Evolutionary conservation across 2,797 vertebrate genomes (phyloP).

Genomic region (Threskiornis aethiopicus): DNA sequence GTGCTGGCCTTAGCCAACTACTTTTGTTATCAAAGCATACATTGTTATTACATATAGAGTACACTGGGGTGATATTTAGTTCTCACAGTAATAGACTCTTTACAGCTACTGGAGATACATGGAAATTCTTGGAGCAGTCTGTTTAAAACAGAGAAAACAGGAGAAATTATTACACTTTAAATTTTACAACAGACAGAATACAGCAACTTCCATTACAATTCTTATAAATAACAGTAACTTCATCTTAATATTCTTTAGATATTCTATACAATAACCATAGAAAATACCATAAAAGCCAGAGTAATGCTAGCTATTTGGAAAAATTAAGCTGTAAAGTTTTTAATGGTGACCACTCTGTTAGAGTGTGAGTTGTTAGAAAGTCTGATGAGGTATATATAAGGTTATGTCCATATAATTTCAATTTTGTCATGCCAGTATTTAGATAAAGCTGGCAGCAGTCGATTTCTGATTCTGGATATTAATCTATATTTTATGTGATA

Average conservation of each 20-base stretch:
- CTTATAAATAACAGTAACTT: not conserved
- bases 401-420: not conserved
- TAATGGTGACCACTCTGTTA: not conserved
- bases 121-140: not conserved
- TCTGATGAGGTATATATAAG: not conserved
- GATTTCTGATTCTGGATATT: not conserved
- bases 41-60: not conserved
- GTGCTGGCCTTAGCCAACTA: slow-evolving; percentile 23
- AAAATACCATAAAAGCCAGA: not conserved
- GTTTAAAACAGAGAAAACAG: not conserved
- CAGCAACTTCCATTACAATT: not conserved
- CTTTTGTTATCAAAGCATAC: slow-evolving; percentile 23
- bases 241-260: not conserved
- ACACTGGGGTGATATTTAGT: not conserved
- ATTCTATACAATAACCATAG: not conserved
- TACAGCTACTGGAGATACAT: not conserved
- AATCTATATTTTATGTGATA: not conserved
- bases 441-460: not conserved
- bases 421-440: not conserved
- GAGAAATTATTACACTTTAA: not conserved
- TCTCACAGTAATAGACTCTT: not conserved
- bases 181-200: not conserved
- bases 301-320: not conserved
- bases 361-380: not conserved
- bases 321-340: not conserved